Evolutionary conservation across 2,888 invertebrate genomes (phyloP).

Genomic region (Brachynemurus nebulosus): DNA sequence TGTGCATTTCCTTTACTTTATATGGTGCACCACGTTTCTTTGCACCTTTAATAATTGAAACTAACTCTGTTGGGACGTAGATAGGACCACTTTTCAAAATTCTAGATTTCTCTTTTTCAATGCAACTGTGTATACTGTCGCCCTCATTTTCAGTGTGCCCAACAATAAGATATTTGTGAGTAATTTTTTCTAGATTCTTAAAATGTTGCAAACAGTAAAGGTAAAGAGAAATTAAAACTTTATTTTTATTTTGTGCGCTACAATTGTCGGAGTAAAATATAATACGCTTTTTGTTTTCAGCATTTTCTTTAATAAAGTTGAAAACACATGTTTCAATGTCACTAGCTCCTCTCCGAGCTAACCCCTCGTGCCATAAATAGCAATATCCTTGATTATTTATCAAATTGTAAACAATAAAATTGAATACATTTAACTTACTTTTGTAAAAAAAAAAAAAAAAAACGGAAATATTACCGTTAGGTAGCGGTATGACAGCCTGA

Average conservation of each 20-base stretch:
- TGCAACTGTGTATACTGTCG: constrained; percentile 5
- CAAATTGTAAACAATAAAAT: not conserved
- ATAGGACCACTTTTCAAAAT: constrained; percentile 9
- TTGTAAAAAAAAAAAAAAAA: constrained; percentile 8
- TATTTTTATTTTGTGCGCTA: constrained; percentile 5
- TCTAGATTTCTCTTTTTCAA: constrained; percentile 8
- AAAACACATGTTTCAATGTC: not conserved
- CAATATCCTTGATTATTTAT: constrained; percentile 2
- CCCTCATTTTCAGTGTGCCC: constrained; percentile 8
- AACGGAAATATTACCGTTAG: not conserved
- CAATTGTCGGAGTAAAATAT: constrained; percentile 4
- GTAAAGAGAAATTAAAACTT: constrained; percentile 3
- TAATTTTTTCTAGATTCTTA: constrained; percentile 1
- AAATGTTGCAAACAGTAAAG: constrained; percentile 4
- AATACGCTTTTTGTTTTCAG: not conserved
- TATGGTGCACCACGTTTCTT: constrained; percentile 8
- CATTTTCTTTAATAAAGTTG: not conserved
- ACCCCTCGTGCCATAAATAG: not conserved
- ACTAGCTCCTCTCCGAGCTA: not conserved
- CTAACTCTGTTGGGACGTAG: constrained; percentile 7
- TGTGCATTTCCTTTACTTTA: constrained; percentile 7
- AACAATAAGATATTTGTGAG: not conserved
- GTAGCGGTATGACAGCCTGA: constrained; percentile 3
- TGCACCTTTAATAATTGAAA: not conserved
- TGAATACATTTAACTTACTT: constrained; percentile 6